Evolutionary conservation across 2,113 vertebrate genomes (phyloP).

Genomic region (Tachycineta bicolor): DNA sequence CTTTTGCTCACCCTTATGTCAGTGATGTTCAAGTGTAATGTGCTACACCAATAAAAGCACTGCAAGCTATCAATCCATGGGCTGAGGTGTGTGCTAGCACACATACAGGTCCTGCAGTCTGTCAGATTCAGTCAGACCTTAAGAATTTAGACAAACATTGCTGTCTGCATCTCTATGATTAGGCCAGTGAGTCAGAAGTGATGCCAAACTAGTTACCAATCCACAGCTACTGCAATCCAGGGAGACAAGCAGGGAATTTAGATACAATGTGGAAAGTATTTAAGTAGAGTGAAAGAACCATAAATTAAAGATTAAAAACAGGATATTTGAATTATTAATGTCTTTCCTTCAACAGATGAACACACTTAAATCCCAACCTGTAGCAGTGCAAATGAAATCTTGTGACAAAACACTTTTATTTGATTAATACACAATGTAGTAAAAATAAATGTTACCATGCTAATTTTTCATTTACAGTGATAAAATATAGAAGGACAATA

Average conservation of each 20-base stretch:
- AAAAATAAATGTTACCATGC: neutral
- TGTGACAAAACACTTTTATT: neutral
- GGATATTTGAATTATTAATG: neutral
- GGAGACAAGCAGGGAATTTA: neutral
- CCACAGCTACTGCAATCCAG: neutral
- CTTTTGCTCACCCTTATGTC: neutral
- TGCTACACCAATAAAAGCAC: neutral
- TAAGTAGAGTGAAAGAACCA: neutral
- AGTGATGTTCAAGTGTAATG: fast-evolving
- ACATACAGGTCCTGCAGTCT: neutral
- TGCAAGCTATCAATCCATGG: neutral
- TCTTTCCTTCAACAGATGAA: neutral
- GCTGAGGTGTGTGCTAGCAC: neutral
- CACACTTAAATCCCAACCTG: neutral
- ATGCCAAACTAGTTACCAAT: neutral
- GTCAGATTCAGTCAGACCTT: neutral
- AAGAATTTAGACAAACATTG: neutral
- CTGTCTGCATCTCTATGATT: neutral
- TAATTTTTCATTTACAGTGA: neutral
- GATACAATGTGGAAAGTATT: neutral
- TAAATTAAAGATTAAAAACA: neutral
- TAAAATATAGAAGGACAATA: neutral
- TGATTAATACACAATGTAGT: neutral
- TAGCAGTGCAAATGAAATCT: neutral
- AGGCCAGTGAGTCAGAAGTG: neutral